Conservation (phyloP, 2,888 invertebrate genomes). For the Orthosia gothica region DNA sequence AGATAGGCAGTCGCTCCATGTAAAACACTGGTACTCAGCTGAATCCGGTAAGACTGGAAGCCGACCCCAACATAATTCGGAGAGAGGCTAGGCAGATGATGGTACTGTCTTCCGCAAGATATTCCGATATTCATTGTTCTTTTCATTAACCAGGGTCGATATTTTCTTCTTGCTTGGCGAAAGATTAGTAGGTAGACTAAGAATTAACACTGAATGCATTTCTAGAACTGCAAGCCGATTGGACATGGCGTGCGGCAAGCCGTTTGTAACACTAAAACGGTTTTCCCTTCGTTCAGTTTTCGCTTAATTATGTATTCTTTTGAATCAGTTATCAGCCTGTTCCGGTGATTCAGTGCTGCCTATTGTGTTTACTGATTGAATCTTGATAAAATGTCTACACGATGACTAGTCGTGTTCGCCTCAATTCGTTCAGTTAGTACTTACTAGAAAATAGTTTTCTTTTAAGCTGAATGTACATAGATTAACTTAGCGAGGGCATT, state of each 20-base stretch:
- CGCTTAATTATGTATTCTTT: constrained; percentile 59
- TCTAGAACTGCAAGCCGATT: constrained; percentile 23
- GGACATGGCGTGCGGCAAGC: background rate
- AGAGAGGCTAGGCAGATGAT: too few species aligned
- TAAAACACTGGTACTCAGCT: too few species aligned
- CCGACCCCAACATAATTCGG: too few species aligned
- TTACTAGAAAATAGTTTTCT: constrained; percentile 42
- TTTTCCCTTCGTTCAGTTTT: constrained; percentile 26
- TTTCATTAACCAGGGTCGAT: too few species aligned
- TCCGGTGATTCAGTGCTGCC: constrained; percentile 63
- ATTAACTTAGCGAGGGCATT: constrained; percentile 59
- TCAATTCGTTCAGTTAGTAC: constrained; percentile 7
- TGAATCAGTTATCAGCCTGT: constrained; percentile 57
- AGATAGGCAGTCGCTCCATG: too few species aligned
- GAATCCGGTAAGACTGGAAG: too few species aligned
- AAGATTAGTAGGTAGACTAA: constrained; percentile 5
- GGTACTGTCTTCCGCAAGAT: background rate
- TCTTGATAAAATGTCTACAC: constrained; percentile 61
- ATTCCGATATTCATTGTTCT: background rate
- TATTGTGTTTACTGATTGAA: constrained; percentile 59
- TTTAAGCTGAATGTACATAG: constrained; percentile 22
- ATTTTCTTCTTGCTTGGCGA: background rate
- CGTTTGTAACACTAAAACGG: constrained; percentile 24
- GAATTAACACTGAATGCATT: constrained; percentile 14
- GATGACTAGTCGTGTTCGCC: constrained; percentile 46